Evolutionary conservation across 2,797 vertebrate species (phyloP), one percentile per base, ranked within the genome.

Genomic region (Gambelia wislizenii): DNA sequence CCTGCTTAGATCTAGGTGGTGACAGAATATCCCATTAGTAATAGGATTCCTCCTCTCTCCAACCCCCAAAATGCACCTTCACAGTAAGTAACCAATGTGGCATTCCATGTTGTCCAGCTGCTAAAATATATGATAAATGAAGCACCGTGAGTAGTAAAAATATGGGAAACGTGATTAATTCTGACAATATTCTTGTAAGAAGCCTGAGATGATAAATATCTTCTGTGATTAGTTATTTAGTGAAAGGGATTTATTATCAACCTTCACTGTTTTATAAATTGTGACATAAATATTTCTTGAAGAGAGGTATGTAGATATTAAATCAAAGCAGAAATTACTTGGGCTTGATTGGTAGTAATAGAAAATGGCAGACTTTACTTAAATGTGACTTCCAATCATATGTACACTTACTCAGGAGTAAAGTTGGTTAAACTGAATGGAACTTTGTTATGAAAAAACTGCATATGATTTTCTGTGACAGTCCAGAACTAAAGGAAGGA

Each of bases 151-250:
- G 96, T 95, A 97, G 94, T 95, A 93, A 96, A 97, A 97, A 96
- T 97, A 97, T 96, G 96, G 96, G 92, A 30, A 97, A 92, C 94
- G 93, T 97, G 96, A 98, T 98, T 98, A 98, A 98, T 97, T 97
- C 97, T 98, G 98, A 98, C 98, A 98, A 97, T 97, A 96, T 97
- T 97, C 91, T 94, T 97, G 95, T 97, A 96, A 97, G 97, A 96
- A 96, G 83, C 95, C 97, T 44, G 82, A 96, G 96, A 97, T 97
- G 97, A 98, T 98, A 98, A 98, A 98, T 98, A 97, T 97, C 96
- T 97, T 91, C 95, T 94, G 95, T 96, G 97, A 97, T 97, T 97
- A 96, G 97, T 97, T 98, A 97, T 97, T 98, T 97, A 97, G 96
- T 98, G 94, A 95, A 98, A 96, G 96, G 94, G 94, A 96, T 95